Evolutionary conservation across 2,888 invertebrate genomes (phyloP), one percentile per base, ranked within the genome.

Genomic region (Xanthia togata): DNA sequence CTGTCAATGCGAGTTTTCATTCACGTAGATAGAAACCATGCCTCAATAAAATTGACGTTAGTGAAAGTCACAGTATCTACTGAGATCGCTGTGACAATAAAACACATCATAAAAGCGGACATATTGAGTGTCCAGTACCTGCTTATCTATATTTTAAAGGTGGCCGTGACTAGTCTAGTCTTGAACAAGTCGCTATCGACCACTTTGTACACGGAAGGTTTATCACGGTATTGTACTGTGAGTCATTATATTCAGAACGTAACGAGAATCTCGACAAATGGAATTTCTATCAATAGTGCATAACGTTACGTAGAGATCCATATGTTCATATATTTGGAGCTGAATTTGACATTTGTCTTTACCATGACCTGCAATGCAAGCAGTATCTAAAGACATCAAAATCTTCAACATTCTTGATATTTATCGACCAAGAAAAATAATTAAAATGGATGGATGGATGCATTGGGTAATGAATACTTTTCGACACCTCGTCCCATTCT

Each of bases 31-130:
- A 82, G 57, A 73, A 78, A 70, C 38, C 31, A 26, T 63, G 53
- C 17, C 9, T 76, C 67, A 63, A 76, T 72, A 57, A 57, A 65
- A 74, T 63, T 63, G 64, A 65, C 53, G 69, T 72, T 70, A 68
- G 76, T 76, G 79, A 83, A 83, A 83, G 85, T 76, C 35, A 65
- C 17, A 53, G 20, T 44, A n/a, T n/a, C n/a, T n/a, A 26, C 5
- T 31, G 44, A 67, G n/a, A 35, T 57, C 50, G 23, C 26, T 44
- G 55, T 47, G 60, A 74, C 62, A 65, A 31, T 79, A 75, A 57
- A 74, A 62, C 68, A 70, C 76, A 44, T 64, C 65, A 67, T 64
- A 57, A 31, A 73, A 70, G 47, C 50, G 31, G 47, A 17, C 67
- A 41, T 26, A 35, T 64, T 79, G 64, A 65, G 41, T 64, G 41